Conservation (phyloP, 2,888 invertebrate genomes). For the Balanococcus diminutus region DNA sequence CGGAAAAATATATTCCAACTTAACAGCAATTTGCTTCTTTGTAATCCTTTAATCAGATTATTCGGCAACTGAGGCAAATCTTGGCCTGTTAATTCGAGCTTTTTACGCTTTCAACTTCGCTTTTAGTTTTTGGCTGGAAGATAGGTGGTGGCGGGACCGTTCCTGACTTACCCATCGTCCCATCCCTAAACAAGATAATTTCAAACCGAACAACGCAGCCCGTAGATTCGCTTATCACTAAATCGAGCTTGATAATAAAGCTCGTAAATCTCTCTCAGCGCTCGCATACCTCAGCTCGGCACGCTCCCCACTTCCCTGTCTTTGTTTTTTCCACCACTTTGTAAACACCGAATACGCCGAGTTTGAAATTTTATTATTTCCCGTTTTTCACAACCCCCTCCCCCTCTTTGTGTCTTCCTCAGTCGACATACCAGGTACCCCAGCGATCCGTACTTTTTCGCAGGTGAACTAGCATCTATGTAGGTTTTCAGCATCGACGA, state of each 20-base stretch:
- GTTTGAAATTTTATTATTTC: constrained; percentile 22
- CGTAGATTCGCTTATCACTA: constrained; percentile 25
- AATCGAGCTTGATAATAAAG: constrained; percentile 31
- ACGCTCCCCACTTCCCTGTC: neutral
- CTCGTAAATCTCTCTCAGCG: constrained; percentile 34
- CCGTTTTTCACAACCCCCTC: neutral
- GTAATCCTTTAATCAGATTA: constrained; percentile 48
- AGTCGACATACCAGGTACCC: no score
- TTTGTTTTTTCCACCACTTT: neutral
- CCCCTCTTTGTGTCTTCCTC: neutral
- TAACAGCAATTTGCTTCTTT: constrained; percentile 31
- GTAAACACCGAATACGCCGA: neutral
- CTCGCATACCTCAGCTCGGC: neutral
- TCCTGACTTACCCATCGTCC: neutral
- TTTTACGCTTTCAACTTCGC: constrained; percentile 37
- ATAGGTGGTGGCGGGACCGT: neutral
- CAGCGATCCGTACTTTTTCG: no score
- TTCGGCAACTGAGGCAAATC: constrained; percentile 38
- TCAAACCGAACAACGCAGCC: constrained; percentile 15
- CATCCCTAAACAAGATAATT: constrained; percentile 16
- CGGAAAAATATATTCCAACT: constrained; percentile 29
- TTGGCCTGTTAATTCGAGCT: constrained; percentile 35
- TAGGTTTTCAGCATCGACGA: neutral
- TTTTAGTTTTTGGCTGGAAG: neutral
- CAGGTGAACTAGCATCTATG: neutral